Evolutionary conservation across 2,797 vertebrate species (phyloP), one percentile per base, ranked within the genome.

Genomic region (Remorina albescens): DNA sequence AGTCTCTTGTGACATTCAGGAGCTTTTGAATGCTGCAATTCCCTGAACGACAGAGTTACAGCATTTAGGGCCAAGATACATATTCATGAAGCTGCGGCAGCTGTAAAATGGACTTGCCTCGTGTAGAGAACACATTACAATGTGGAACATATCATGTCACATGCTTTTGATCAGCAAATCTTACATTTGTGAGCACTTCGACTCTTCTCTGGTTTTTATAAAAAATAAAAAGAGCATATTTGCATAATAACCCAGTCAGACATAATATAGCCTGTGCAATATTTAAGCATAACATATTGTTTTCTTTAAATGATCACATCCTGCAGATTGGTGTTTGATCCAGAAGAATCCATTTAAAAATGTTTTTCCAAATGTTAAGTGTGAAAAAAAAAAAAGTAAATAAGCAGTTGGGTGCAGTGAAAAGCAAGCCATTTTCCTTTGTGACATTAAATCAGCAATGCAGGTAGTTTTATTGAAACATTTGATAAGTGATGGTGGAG

Each of bases 401-500:
- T 15, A 18, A 74, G 71, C 51, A 55, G 53, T n/a, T n/a, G n/a
- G n/a, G 30, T 68, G 50, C 16, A 64, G 73, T 72, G 47, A 51
- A 76, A 75, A 42, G 47, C 62, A 71, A 79, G 74, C 55, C 62
- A 47, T 50, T 70, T 54, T 21, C 67, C 67, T 64, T 57, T 42
- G 67, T 83, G 86, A 81, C 83, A 84, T 83, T 84, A 87, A 89
- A 89, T 88, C 80, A 81, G 61, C 50, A 51, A 77, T 74, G 72
- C 74, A 25, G 60, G 61, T 80, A 56, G 69, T 86, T 90, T 86
- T 91, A 87, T 86, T 83, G 85, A 92, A 86, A 85, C 79, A 76
- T 87, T 83, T 91, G 83, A 90, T 91, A 92, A 90, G 83, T 86
- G 79, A 82, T 59, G 44, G 73, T 59, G 51, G 60, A 89, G 82